A percentile compares a stretch with the other conserved stretches of the same genome.
Evolutionary conservation across 2,888 invertebrate species (phyloP).

Genomic region (Drosophila antonietae): DNA sequence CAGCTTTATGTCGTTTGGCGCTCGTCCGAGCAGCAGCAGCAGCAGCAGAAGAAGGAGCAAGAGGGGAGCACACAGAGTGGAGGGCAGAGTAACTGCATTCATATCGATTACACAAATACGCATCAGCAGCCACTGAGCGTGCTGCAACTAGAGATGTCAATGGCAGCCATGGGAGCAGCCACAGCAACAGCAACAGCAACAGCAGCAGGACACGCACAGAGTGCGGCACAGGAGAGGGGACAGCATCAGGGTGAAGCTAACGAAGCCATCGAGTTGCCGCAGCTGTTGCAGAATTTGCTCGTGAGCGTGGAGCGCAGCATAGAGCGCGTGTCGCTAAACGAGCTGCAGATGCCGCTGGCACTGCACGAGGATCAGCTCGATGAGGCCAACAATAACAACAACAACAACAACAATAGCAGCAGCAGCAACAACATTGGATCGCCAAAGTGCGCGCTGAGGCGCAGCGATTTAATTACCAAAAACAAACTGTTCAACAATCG

Average conservation of each 20-base stretch:
- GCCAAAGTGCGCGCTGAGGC: constrained; percentile 84
- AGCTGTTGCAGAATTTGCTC: constrained; percentile 88
- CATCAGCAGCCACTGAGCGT: constrained; percentile 78
- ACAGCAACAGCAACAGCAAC: not conserved
- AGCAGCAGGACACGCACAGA: constrained; percentile 29
- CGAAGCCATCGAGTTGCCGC: constrained; percentile 85
- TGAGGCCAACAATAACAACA: constrained; percentile 58
- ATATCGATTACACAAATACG: constrained; percentile 82
- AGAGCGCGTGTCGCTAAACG: constrained; percentile 88
- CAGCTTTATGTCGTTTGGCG: constrained; percentile 83
- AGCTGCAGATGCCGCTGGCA: constrained; percentile 87
- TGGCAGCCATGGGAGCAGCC: constrained; percentile 57
- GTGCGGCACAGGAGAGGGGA: constrained; percentile 50
- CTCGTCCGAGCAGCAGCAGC: constrained; percentile 62
- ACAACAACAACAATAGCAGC: constrained; percentile 31
- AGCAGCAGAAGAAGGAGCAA: constrained; percentile 54
- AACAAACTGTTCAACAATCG: constrained; percentile 85
- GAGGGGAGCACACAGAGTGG: constrained; percentile 73
- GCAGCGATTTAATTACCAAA: constrained; percentile 85
- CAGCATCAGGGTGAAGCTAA: constrained; percentile 66
- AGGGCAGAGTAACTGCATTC: constrained; percentile 79
- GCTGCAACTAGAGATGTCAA: constrained; percentile 82
- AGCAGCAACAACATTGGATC: constrained; percentile 81
- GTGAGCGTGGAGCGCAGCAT: constrained; percentile 89
- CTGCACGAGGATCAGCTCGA: constrained; percentile 81